Evolutionary conservation across 2,797 vertebrate genomes (phyloP).

Genomic region (Pangasius mekongensis): DNA sequence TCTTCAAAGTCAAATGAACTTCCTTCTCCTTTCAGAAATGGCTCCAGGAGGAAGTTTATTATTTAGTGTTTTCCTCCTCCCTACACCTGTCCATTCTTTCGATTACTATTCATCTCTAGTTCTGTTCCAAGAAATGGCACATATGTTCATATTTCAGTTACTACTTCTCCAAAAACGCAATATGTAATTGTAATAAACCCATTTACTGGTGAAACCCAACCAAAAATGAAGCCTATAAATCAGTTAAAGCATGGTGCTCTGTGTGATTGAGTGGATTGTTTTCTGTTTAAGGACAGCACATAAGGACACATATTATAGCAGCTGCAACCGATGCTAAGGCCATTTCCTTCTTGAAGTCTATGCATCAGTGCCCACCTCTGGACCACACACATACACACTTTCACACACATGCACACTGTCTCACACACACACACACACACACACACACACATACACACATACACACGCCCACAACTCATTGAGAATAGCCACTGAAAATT

Average conservation of each 20-base stretch:
- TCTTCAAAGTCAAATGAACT: constrained; percentile 62
- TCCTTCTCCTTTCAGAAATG: constrained; percentile 45
- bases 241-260: not conserved
- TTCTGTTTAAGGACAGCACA: constrained; percentile 28
- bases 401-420: not conserved
- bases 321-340: constrained; percentile 39
- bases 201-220: not conserved
- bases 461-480: constrained; percentile 50
- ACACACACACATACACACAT: constrained; percentile 27
- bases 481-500: constrained; percentile 65
- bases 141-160: constrained; percentile 18
- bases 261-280: constrained; percentile 10
- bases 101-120: constrained; percentile 19
- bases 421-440: constrained; percentile 26
- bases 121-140: constrained; percentile 19
- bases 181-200: not conserved
- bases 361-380: constrained; percentile 38
- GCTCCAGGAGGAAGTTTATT: constrained; percentile 26
- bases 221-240: constrained; percentile 19
- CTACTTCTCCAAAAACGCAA: not conserved
- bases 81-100: not conserved
- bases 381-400: constrained; percentile 40
- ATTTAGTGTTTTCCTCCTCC: not conserved
- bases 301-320: constrained; percentile 30
- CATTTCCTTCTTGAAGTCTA: constrained; percentile 36